These are phyloP conservation scores for Drosophila meridionalis DNA, from an alignment of 2,888 invertebrate genomes.

Conservation along the genomic window DNA sequence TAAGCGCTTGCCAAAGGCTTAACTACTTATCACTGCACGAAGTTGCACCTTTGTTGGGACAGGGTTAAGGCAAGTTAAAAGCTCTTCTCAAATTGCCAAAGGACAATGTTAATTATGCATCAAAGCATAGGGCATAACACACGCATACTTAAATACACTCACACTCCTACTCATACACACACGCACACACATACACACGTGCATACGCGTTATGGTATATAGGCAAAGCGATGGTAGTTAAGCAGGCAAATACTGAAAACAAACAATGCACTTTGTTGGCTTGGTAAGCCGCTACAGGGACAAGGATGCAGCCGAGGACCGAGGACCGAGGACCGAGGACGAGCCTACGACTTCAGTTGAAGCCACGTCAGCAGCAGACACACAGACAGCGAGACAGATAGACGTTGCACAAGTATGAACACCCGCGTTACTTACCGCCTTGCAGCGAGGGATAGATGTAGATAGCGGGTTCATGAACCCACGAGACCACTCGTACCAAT, in stretches of 20 bases:
- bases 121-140: slow-evolving; percentile 57
- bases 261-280: slow-evolving; percentile 81
- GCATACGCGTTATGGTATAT: background rate
- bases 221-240: slow-evolving; percentile 55
- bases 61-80: slow-evolving; percentile 63
- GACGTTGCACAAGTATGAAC: slow-evolving; percentile 44
- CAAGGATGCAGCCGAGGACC: slow-evolving; percentile 62
- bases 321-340: slow-evolving; percentile 46
- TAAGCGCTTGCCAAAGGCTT: slow-evolving; percentile 41
- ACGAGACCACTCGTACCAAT: slow-evolving; percentile 90
- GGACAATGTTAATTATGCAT: slow-evolving; percentile 81
- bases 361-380: slow-evolving; percentile 57
- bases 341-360: slow-evolving; percentile 40
- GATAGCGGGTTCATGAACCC: slow-evolving; percentile 91
- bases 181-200: slow-evolving; percentile 14
- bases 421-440: slow-evolving; percentile 87
- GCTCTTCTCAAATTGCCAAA: slow-evolving; percentile 74
- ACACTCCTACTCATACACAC: background rate
- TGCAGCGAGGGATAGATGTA: slow-evolving; percentile 91
- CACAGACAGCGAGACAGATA: slow-evolving; percentile 48
- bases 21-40: slow-evolving; percentile 44
- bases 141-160: slow-evolving; percentile 14
- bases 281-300: slow-evolving; percentile 71
- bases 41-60: slow-evolving; percentile 43
- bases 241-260: slow-evolving; percentile 78